A percentile compares a stretch with the other conserved stretches of the same genome.
Conservation (phyloP, 2,888 invertebrate genomes). For the Pristionchus maxplancki region DNA sequence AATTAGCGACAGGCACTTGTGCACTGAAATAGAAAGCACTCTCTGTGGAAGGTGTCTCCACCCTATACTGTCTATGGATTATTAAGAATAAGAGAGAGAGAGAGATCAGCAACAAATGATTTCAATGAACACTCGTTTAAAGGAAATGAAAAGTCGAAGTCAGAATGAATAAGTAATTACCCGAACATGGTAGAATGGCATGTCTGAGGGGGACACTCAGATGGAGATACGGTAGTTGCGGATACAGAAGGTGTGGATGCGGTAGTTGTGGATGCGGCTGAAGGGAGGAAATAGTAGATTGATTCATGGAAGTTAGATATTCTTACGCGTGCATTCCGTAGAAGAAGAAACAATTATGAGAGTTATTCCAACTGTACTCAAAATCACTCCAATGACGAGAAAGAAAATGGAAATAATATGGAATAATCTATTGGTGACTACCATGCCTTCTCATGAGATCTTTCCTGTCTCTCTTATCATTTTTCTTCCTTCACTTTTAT, state of each 20-base stretch:
- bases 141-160: neutral
- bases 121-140: neutral
- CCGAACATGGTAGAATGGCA: neutral
- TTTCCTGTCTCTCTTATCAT: constrained; percentile 13
- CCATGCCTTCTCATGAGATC: constrained; percentile 31
- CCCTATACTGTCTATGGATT: neutral
- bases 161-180: neutral
- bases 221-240: neutral
- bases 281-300: neutral
- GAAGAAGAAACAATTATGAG: constrained; percentile 42
- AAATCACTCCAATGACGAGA: neutral
- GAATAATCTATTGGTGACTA: constrained; percentile 22
- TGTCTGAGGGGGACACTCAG: neutral
- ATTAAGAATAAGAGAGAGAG: neutral
- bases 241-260: neutral
- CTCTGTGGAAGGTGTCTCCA: neutral
- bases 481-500: constrained; percentile 6
- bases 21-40: neutral
- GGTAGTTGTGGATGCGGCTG: neutral
- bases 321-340: constrained; percentile 7
- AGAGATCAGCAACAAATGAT: neutral
- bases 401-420: neutral
- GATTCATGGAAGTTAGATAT: neutral
- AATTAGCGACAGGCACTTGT: neutral
- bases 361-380: constrained; percentile 42